A percentile compares a stretch with the other conserved stretches of the same genome.
These are phyloP conservation scores for Cydia amplana DNA, from an alignment of 1,140 invertebrate genomes.

Conservation along the genomic window DNA sequence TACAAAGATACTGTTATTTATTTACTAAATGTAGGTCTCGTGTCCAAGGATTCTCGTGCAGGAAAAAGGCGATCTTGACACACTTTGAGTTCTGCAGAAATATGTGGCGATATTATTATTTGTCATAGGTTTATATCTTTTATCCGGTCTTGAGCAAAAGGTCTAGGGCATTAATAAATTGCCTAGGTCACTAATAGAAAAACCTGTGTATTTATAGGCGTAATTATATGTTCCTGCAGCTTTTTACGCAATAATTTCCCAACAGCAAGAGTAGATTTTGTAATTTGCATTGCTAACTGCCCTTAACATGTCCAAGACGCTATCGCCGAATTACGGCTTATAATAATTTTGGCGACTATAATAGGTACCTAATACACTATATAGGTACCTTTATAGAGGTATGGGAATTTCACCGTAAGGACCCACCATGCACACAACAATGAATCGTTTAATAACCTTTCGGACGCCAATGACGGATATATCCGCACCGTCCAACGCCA, in stretches of 20 bases:
- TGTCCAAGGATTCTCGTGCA: neutral
- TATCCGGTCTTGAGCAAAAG: neutral
- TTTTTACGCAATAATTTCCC: neutral
- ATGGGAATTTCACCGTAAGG: too few species aligned
- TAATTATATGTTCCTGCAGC: neutral
- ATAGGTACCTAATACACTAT: too few species aligned
- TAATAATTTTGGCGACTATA: too few species aligned
- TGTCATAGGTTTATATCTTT: neutral
- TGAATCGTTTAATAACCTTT: too few species aligned
- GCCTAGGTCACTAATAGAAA: neutral
- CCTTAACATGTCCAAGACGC: too few species aligned
- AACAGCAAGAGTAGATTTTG: too few species aligned
- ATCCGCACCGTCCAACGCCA: too few species aligned
- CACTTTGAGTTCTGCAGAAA: constrained; percentile 20
- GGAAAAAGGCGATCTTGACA: constrained; percentile 7
- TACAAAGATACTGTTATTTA: constrained; percentile 15
- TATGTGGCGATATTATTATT: constrained; percentile 21
- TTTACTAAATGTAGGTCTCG: neutral
- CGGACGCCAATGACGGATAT: too few species aligned
- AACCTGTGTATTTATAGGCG: neutral
- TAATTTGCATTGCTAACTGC: too few species aligned
- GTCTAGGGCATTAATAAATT: neutral
- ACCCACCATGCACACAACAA: too few species aligned
- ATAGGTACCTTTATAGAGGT: too few species aligned
- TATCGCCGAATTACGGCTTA: too few species aligned